Base-by-base conservation (phyloP, 2,113 vertebrate genomes). In the Cyanistes caeruleus region DNA sequence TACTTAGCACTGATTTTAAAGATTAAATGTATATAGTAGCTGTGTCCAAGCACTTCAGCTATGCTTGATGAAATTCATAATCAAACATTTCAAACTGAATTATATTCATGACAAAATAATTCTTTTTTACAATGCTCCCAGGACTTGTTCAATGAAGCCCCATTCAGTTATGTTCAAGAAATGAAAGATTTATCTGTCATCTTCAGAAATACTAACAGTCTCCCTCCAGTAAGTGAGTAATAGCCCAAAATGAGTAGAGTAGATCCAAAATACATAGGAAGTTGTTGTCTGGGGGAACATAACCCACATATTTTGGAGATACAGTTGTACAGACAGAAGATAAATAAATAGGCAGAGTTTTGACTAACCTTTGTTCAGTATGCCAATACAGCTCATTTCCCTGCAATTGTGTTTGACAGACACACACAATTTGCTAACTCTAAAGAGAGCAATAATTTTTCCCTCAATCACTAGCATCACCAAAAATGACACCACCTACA, bases 391-490 rank as follows among this genome's bases (percentile, higher is more conserved):
- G 78, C 56, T 94, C 35, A 90, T 90, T 96, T 96, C 59, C 56
- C 88, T 86, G 90, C 63, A 81, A 92, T 92, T 93, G 79, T 89
- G 53, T 90, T 90, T 96, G 90, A 90, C 23, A 94, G 93, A 92
- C 85, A 88, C 62, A 72, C 24, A 87, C 60, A 74, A 86, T 96
- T 93, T 93, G n/a, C 93, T 87, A 60, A 90, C 83, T 96, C 85
- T 81, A 87, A 90, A 84, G 85, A 93, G 82, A 95, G 72, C 53
- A 84, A 59, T 93, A 74, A 96, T 94, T 95, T 95, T 96, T 97
- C 82, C 44, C 18, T 92, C 76, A 96, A 68, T 92, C 72, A 87
- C 68, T 93, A 90, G 60, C 75, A 96, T 93, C 95, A 90, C 80
- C 33, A 90, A 88, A 91, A 96, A 79, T 89, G 74, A 86, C 75